Base-by-base conservation (phyloP, 2,113 vertebrate species). In the Anguilla rostrata region DNA sequence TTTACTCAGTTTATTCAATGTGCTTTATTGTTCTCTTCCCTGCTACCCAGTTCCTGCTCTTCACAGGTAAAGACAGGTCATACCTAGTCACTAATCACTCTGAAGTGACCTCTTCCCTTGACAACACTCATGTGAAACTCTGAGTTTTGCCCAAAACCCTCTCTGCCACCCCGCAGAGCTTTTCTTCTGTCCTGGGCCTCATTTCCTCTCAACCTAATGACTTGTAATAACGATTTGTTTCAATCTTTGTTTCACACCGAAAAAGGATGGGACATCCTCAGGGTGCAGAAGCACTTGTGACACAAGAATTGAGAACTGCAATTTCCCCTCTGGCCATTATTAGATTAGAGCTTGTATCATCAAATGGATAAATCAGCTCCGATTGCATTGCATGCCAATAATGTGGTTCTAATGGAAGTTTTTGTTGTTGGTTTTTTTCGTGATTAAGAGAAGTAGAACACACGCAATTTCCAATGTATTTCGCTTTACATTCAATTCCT, bases 301-400 rank as follows among this genome's bases (percentile, higher is more conserved):
- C 90, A 90, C 75, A 83, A 83, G 15, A 26, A 71, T 89, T 86
- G 84, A 88, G 88, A 86, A 20, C 63, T 82, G 91, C 85, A 93
- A 94, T 94, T 93, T 93, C 89, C 91, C 85, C 85, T 92, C 90
- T 90, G 90, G 91, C 90, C 92, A 91, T 94, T 92, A 93, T 94
- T 94, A 93, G 92, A 95, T 95, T 92, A 94, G 91, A 83, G 85
- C 91, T 92, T 92, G 93, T 92, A 89, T 92, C 88, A 91, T 93
- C 87, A 87, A 88, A 89, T 89, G 92, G 92, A 92, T 92, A 92
- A 93, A 94, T 92, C 94, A 90, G 84, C 86, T 12, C 57, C 84
- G 89, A 92, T 94, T 91, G 91, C 91, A 92, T 91, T 82, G 89
- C 91, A 91, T 34, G 88, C 89, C 88, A 88, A 85, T 87, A 91